These are phyloP conservation scores for Eulemur coronatus DNA, from an alignment of 2,797 vertebrate species.

Conservation along the genomic window DNA sequence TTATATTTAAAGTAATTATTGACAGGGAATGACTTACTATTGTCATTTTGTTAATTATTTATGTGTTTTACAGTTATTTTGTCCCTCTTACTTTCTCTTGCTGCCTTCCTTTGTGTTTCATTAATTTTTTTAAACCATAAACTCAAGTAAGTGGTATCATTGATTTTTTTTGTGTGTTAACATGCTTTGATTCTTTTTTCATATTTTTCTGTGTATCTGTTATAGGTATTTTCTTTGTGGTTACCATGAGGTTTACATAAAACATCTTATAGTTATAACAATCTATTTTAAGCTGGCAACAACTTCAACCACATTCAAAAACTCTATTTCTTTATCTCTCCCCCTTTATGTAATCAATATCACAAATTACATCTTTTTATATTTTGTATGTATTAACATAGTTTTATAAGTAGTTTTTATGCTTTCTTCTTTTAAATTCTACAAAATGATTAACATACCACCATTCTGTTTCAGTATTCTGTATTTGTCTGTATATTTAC, in stretches of 20 bases:
- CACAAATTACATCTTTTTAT: constrained; percentile 11
- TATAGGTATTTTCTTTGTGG: background rate
- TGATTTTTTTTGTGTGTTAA: background rate
- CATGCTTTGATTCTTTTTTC: background rate
- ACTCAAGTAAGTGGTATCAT: too few species aligned
- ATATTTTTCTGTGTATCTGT: background rate
- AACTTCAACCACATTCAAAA: background rate
- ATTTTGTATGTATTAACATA: background rate
- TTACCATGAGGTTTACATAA: background rate
- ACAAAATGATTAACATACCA: background rate
- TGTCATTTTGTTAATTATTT: background rate
- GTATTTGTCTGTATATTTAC: background rate
- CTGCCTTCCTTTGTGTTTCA: background rate
- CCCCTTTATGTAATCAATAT: background rate
- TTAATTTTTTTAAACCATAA: background rate
- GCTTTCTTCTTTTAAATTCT: background rate
- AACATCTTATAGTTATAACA: background rate
- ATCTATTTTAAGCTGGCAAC: background rate
- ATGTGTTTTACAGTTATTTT: background rate
- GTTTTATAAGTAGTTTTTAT: background rate
- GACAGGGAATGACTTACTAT: background rate
- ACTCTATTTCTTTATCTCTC: background rate
- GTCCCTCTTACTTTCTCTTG: background rate
- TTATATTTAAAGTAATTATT: constrained; percentile 18
- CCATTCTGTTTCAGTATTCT: background rate